Evolutionary conservation across 2,888 invertebrate genomes (phyloP).

Genomic region (Hedychridium roseum): DNA sequence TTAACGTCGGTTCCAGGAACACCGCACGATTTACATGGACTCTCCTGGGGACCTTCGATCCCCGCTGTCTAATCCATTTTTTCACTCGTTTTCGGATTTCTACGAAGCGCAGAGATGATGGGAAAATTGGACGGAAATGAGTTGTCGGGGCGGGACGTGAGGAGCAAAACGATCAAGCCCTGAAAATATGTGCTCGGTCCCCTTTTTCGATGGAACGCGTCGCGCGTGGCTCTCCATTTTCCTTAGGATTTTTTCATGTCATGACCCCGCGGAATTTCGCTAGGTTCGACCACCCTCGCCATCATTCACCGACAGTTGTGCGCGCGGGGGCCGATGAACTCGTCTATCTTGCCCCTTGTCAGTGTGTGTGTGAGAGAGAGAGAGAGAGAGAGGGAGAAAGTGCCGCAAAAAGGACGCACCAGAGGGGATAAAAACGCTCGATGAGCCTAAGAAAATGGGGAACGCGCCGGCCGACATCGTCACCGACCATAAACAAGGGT

Average conservation of each 20-base stretch:
- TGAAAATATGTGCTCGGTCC: conserved; percentile 9
- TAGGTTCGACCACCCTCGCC: conserved; percentile 4
- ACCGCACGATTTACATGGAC: conserved; percentile 20
- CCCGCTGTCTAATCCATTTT: too few species aligned
- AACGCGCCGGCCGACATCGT: conserved; percentile 4
- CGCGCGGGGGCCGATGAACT: background rate
- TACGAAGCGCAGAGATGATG: too few species aligned
- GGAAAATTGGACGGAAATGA: conserved; percentile 11
- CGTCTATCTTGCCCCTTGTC: conserved; percentile 7
- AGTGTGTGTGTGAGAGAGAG: too few species aligned
- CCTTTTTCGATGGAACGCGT: background rate
- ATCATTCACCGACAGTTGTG: conserved; percentile 12
- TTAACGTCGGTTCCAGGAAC: conserved; percentile 4
- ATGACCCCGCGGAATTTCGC: background rate
- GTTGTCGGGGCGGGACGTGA: conserved; percentile 9
- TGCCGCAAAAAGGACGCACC: too few species aligned
- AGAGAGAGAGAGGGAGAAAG: too few species aligned
- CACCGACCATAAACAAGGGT: conserved; percentile 8
- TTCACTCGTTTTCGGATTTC: too few species aligned
- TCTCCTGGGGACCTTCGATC: conserved; percentile 14
- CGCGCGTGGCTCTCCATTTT: background rate
- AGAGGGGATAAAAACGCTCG: background rate
- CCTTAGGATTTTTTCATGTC: background rate
- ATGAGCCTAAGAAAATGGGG: background rate
- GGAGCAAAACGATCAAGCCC: conserved; percentile 12